These are phyloP conservation scores for Hypomesus transpacificus DNA, from an alignment of 2,113 vertebrate genomes.

Conservation along the genomic window DNA sequence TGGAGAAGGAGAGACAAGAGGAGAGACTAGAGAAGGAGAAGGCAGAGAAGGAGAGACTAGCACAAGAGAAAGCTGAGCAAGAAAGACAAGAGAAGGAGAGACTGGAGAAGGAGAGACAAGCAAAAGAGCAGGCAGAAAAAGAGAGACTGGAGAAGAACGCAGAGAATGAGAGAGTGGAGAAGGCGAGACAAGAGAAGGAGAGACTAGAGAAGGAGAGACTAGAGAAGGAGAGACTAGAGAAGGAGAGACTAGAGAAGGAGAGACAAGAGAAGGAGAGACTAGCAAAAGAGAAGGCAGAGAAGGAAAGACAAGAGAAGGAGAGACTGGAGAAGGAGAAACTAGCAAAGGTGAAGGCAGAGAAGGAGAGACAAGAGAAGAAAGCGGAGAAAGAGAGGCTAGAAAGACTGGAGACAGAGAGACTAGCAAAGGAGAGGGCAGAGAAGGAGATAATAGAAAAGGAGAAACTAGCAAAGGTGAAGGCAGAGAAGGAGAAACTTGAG, in stretches of 20 bases:
- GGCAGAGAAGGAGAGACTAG: not conserved
- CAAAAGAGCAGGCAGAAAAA: not conserved
- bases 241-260: conserved; percentile 53
- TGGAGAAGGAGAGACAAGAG: not conserved
- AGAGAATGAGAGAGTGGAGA: conserved; percentile 43
- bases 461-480: not conserved
- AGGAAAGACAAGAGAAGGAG: conserved; percentile 11
- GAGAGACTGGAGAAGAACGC: conserved; percentile 27
- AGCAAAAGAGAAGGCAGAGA: conserved; percentile 18
- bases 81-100: not conserved
- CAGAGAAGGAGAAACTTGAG: not conserved
- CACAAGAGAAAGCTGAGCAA: not conserved
- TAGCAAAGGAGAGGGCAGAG: not conserved
- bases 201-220: conserved; percentile 53
- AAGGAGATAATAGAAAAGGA: conserved; percentile 42
- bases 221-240: conserved; percentile 54
- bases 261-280: conserved; percentile 10
- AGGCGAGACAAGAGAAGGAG: conserved; percentile 58
- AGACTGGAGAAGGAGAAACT: conserved; percentile 9
- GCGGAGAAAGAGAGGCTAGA: conserved; percentile 43
- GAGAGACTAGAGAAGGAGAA: not conserved
- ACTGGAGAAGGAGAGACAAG: not conserved
- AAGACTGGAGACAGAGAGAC: not conserved
- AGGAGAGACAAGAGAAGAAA: conserved; percentile 48
- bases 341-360: conserved; percentile 39